Conservation (phyloP, 2,888 invertebrate genomes). For the Scaptomyza caliginosa region DNA sequence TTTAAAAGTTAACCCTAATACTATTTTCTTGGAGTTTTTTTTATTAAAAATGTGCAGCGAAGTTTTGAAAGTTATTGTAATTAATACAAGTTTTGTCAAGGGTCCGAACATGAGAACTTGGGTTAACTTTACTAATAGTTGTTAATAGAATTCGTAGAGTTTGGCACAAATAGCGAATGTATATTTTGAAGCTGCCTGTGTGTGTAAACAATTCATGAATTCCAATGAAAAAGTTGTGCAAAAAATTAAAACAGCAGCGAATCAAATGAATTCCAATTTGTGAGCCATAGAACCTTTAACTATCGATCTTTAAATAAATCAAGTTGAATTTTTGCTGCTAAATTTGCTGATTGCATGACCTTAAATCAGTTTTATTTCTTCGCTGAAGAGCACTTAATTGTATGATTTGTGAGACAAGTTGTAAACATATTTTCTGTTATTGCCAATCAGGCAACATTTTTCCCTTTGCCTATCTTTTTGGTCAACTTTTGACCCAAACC, state of each 20-base stretch:
- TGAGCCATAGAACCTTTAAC: not conserved
- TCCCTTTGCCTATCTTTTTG: not conserved
- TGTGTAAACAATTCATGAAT: not conserved
- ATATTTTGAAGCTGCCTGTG: no score
- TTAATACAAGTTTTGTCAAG: not conserved
- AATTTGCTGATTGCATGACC: slow-evolving; percentile 22
- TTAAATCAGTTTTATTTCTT: slow-evolving; percentile 13
- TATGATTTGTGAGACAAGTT: slow-evolving; percentile 4
- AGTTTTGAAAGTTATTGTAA: not conserved
- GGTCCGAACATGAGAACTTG: not conserved
- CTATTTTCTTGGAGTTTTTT: not conserved
- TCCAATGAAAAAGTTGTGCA: not conserved
- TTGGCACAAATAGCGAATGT: not conserved
- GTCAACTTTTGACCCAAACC: not conserved
- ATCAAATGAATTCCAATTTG: slow-evolving; percentile 40
- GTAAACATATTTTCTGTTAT: not conserved
- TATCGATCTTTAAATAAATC: slow-evolving; percentile 5
- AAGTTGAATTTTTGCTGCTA: not conserved
- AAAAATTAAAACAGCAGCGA: not conserved
- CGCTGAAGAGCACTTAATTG: slow-evolving; percentile 15
- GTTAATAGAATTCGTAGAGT: not conserved
- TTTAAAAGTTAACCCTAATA: not conserved
- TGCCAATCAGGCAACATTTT: slow-evolving; percentile 36
- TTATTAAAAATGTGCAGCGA: not conserved
- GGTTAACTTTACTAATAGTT: not conserved